Percentiles rank a stretch among this genome's conserved stretches.
Conservation (phyloP, 2,888 invertebrate species). For the Drosophila lacicola region DNA sequence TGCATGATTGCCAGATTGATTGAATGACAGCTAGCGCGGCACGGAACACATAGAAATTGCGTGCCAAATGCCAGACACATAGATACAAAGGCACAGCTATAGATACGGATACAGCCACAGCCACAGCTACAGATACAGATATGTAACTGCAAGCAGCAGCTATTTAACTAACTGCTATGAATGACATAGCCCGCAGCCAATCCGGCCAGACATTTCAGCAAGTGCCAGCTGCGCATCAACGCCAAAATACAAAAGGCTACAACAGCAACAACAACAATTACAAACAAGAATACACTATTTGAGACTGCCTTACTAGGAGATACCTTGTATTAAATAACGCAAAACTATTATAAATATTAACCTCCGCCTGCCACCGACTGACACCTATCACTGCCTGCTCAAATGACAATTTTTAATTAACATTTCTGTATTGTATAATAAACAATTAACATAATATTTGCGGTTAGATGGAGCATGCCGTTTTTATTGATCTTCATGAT, state of each 20-base stretch:
- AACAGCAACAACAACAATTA: conserved; percentile 18
- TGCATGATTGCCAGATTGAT: conserved; percentile 69
- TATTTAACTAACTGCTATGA: conserved; percentile 73
- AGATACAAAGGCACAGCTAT: conserved; percentile 25
- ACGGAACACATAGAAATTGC: conserved; percentile 50
- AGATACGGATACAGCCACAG: conserved; percentile 24
- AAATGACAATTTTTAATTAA: not conserved
- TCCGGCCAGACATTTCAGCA: conserved; percentile 76
- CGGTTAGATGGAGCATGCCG: too few relatives aligned
- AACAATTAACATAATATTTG: too few relatives aligned
- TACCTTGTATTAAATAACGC: conserved; percentile 17
- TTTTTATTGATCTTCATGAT: too few relatives aligned
- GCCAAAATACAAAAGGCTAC: conserved; percentile 74
- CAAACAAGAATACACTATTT: conserved; percentile 8
- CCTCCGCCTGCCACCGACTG: not conserved
- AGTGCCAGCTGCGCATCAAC: conserved; percentile 79
- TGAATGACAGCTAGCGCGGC: conserved; percentile 66
- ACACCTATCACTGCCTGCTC: not conserved
- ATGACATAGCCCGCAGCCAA: conserved; percentile 69
- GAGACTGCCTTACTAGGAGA: conserved; percentile 3
- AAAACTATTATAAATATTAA: not conserved
- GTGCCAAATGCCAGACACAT: conserved; percentile 70
- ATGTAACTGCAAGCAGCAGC: conserved; percentile 29
- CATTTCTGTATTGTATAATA: not conserved
- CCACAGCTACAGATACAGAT: conserved; percentile 6